Evolutionary conservation across 2,888 invertebrate species (phyloP).

Genomic region (Andrena fulva): DNA sequence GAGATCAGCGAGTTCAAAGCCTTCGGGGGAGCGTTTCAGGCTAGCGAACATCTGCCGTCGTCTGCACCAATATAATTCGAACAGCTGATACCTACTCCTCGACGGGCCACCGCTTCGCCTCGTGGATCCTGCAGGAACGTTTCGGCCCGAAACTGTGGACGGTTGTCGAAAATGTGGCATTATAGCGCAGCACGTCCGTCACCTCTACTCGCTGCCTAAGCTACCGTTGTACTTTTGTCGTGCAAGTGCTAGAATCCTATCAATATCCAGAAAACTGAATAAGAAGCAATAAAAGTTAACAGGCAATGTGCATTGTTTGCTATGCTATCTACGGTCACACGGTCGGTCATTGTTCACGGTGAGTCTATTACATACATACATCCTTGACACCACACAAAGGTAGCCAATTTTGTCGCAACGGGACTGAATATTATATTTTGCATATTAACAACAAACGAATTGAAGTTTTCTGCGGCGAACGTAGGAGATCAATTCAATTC

Average conservation of each 20-base stretch:
- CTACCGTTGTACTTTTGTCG: conserved; percentile 6
- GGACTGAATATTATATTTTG: too few species aligned
- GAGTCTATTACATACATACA: too few species aligned
- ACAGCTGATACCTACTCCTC: conserved; percentile 80
- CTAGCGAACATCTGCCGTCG: conserved; percentile 80
- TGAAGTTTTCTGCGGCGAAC: too few species aligned
- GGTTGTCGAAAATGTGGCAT: conserved; percentile 8
- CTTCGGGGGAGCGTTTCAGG: conserved; percentile 75
- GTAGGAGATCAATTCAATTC: too few species aligned
- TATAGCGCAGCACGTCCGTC: background rate
- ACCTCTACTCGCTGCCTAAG: conserved; percentile 13
- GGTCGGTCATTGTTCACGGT: too few species aligned
- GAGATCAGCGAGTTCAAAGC: conserved; percentile 73
- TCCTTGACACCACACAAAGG: too few species aligned
- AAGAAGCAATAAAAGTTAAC: conserved; percentile 7
- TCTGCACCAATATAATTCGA: conserved; percentile 78
- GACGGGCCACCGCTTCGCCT: conserved; percentile 63
- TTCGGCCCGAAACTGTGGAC: conserved; percentile 31
- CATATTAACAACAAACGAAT: too few species aligned
- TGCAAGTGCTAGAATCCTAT: background rate
- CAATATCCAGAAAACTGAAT: conserved; percentile 12
- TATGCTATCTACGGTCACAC: too few species aligned
- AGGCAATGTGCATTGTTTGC: conserved; percentile 25
- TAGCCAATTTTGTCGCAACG: too few species aligned
- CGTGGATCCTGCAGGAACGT: conserved; percentile 60